phyloP scores from a whole-genome alignment of 2,888 invertebrate genomes.

The Biston stratarius region DNA sequence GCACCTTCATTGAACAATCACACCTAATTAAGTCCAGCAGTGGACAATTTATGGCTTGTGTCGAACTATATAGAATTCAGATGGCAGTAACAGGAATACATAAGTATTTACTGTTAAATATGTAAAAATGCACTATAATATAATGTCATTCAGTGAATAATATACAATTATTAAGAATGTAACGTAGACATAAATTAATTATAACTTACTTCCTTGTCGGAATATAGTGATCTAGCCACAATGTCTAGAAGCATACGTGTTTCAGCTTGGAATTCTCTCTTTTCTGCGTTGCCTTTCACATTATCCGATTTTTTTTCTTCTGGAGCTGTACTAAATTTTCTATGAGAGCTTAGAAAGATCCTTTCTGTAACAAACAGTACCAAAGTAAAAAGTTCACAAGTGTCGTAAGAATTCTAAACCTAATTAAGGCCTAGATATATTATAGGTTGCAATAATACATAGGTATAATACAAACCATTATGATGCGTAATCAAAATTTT shows the following conservation, averaged over 20 bases:
- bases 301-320: slow-evolving; percentile 70
- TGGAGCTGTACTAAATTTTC: slow-evolving; percentile 61
- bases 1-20: too few species aligned
- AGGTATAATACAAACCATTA: slow-evolving; percentile 31
- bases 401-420: too few species aligned
- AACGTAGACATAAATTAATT: not conserved
- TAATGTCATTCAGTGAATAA: not conserved
- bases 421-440: not conserved
- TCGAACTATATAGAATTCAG: too few species aligned
- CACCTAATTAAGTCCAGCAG: too few species aligned
- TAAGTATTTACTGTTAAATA: too few species aligned
- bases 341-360: slow-evolving; percentile 35
- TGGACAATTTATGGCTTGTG: too few species aligned
- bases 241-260: slow-evolving; percentile 98
- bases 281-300: slow-evolving; percentile 87
- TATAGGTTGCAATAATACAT: not conserved
- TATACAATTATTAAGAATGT: not conserved
- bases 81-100: too few species aligned
- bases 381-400: not conserved
- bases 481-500: slow-evolving; percentile 43
- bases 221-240: slow-evolving; percentile 98
- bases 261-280: slow-evolving; percentile 98
- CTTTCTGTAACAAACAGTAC: slow-evolving; percentile 37
- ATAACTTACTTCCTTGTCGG: slow-evolving; percentile 94
- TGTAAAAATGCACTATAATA: too few species aligned